Evolutionary conservation across 2,888 invertebrate species (phyloP).

Genomic region (Drosophila koepferae): DNA sequence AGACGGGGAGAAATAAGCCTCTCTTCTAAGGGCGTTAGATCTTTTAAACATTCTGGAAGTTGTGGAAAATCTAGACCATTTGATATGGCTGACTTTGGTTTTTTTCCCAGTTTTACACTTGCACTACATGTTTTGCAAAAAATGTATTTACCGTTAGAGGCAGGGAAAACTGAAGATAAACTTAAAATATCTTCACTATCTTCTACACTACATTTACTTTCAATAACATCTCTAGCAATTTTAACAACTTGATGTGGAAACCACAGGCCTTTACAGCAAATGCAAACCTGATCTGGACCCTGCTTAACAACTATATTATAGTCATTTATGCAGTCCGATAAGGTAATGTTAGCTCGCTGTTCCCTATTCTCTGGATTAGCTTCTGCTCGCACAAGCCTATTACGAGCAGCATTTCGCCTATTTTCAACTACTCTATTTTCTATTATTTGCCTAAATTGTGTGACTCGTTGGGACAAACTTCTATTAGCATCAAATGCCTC

Average conservation of each 20-base stretch:
- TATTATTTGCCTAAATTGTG: too few relatives aligned
- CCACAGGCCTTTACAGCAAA: neutral
- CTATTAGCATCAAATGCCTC: neutral
- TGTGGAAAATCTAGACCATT: too few relatives aligned
- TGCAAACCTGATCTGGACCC: neutral
- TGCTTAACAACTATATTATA: neutral
- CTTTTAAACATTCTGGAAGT: neutral
- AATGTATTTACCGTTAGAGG: neutral
- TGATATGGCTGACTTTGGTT: too few relatives aligned
- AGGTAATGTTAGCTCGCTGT: neutral
- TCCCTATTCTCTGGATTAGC: too few relatives aligned
- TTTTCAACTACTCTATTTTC: too few relatives aligned
- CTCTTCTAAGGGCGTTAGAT: neutral
- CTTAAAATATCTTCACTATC: too few relatives aligned
- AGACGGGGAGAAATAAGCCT: neutral
- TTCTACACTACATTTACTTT: conserved; percentile 1
- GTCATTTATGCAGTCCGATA: neutral
- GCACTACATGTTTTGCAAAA: too few relatives aligned
- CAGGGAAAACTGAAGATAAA: neutral
- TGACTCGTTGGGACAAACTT: neutral
- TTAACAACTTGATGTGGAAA: neutral
- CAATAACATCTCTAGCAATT: neutral
- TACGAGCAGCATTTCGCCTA: too few relatives aligned
- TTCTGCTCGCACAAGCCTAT: too few relatives aligned
- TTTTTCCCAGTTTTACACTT: too few relatives aligned